Percentiles rank a stretch among this genome's conserved stretches.
These are phyloP conservation scores for Narcine bancroftii DNA, from an alignment of 2,113 vertebrate species.

Conservation along the genomic window DNA sequence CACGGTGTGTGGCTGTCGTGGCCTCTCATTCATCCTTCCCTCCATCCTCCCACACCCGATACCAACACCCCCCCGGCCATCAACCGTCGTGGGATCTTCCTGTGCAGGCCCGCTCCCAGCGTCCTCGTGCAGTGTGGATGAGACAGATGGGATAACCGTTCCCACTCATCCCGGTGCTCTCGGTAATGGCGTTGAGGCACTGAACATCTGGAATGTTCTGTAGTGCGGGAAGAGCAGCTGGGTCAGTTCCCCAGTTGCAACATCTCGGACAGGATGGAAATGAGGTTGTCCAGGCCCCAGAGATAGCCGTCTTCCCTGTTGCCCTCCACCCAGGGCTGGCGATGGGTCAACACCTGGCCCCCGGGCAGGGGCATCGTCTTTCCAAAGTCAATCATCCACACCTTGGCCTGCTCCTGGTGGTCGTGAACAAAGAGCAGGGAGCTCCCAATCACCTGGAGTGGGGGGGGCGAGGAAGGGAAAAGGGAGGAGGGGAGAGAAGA, in stretches of 20 bases:
- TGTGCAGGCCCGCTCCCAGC: too few relatives aligned
- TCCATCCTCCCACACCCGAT: too few relatives aligned
- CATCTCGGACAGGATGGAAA: slow-evolving; percentile 79
- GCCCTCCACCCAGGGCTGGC: slow-evolving; percentile 77
- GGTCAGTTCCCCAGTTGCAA: slow-evolving; percentile 44
- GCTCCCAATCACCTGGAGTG: slow-evolving; percentile 87
- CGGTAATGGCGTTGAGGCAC: fast-evolving
- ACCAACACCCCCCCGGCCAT: background rate
- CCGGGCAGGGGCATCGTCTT: slow-evolving; percentile 86
- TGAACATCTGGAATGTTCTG: slow-evolving; percentile 16
- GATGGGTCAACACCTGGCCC: slow-evolving; percentile 77
- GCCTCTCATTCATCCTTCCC: too few relatives aligned
- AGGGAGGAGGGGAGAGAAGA: background rate
- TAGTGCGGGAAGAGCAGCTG: background rate
- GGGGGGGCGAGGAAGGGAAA: background rate
- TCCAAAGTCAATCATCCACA: slow-evolving; percentile 99
- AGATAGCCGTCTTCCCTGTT: slow-evolving; percentile 96
- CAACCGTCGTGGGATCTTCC: background rate
- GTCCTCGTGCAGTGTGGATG: too few relatives aligned
- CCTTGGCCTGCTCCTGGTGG: slow-evolving; percentile 81
- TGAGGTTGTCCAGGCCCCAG: slow-evolving; percentile 82
- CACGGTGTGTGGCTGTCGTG: too few relatives aligned
- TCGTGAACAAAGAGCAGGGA: slow-evolving; percentile 95
- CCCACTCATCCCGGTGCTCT: too few relatives aligned
- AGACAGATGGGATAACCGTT: slow-evolving; percentile 38